phyloP scores from a whole-genome alignment of 2,113 vertebrate species.

The Melanostigma gelatinosum region DNA sequence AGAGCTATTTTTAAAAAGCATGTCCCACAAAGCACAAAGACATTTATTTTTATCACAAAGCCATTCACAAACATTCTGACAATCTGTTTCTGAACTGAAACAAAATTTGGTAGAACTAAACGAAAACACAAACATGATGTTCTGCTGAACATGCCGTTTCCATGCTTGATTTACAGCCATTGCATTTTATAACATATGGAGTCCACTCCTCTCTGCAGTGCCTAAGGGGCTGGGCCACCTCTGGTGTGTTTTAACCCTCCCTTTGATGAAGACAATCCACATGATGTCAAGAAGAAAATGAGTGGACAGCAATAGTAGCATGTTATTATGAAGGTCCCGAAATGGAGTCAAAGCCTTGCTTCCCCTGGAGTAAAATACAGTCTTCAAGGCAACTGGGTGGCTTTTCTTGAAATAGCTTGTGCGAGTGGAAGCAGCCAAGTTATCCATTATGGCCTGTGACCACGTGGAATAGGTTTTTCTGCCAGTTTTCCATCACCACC shows the following conservation, averaged over 20 bases:
- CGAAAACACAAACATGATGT: not conserved
- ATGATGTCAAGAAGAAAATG: constrained; percentile 57
- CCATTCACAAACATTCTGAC: not conserved
- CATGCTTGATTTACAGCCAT: constrained; percentile 20
- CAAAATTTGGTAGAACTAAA: not conserved
- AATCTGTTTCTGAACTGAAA: not conserved
- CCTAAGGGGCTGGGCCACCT: constrained; percentile 45
- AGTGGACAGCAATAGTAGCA: constrained; percentile 55
- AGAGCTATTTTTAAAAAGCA: not conserved
- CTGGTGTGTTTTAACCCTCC: constrained; percentile 53
- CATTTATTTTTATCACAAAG: not conserved
- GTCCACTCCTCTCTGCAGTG: constrained; percentile 5
- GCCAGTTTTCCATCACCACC: constrained; percentile 81
- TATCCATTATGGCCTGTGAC: constrained; percentile 78
- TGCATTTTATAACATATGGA: constrained; percentile 13
- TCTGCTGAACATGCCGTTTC: constrained; percentile 11
- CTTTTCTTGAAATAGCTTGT: constrained; percentile 80
- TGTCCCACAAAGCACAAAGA: not conserved
- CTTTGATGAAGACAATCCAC: constrained; percentile 69
- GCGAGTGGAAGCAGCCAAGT: constrained; percentile 70
- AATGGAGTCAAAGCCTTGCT: constrained; percentile 59
- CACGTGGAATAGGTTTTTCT: constrained; percentile 76
- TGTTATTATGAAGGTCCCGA: constrained; percentile 79
- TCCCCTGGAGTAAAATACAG: constrained; percentile 76
- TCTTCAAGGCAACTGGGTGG: constrained; percentile 71